Evolutionary conservation across 2,113 vertebrate genomes (phyloP).

Genomic region (Rana temporaria): DNA sequence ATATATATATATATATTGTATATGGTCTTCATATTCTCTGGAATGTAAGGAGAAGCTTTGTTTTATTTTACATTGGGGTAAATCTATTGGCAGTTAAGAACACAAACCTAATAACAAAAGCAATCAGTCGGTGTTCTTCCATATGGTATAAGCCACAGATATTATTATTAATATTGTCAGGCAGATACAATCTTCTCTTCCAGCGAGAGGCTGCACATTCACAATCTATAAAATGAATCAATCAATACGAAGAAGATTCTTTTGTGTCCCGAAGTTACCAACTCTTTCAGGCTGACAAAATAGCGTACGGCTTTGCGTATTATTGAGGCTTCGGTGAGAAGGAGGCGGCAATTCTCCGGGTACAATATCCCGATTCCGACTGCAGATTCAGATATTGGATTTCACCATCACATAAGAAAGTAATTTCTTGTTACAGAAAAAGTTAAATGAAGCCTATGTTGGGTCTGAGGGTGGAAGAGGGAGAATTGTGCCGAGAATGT

Average conservation of each 20-base stretch:
- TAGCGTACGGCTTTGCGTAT: neutral
- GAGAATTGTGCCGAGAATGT: no score
- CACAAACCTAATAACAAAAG: neutral
- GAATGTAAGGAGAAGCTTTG: neutral
- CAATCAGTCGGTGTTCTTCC: neutral
- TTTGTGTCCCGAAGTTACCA: neutral
- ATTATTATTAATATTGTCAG: neutral
- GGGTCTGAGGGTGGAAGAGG: no score
- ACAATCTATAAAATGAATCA: neutral
- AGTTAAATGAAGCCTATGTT: neutral
- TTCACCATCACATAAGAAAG: slow-evolving; percentile 1
- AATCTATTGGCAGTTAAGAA: neutral
- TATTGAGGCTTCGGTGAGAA: neutral
- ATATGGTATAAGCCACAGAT: neutral
- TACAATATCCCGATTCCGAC: neutral
- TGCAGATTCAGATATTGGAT: slow-evolving; percentile 10
- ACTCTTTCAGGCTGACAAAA: neutral
- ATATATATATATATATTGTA: no score
- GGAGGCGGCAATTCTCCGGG: neutral
- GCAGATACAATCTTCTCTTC: neutral
- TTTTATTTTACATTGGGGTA: neutral
- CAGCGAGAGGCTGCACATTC: neutral
- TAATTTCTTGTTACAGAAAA: neutral
- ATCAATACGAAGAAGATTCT: neutral
- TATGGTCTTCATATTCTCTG: no score